Evolutionary conservation across 2,888 invertebrate species (phyloP).

Genomic region (Ditula angustiorana): DNA sequence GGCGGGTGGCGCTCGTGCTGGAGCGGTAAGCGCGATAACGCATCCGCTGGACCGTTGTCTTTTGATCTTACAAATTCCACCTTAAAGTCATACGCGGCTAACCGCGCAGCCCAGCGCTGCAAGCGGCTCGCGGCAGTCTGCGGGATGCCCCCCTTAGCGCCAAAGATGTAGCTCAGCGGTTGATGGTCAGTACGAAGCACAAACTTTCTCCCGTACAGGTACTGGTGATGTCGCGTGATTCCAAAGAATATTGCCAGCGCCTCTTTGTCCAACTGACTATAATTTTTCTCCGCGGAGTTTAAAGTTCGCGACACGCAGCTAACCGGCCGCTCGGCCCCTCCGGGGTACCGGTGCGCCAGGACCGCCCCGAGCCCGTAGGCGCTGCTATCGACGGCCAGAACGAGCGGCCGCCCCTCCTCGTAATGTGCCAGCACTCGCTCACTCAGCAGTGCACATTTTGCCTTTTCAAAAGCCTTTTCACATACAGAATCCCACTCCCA

Average conservation of each 20-base stretch:
- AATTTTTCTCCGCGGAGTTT: constrained; percentile 44
- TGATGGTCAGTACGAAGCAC: constrained; percentile 62
- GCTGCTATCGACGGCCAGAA: constrained; percentile 41
- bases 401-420: constrained; percentile 38
- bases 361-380: constrained; percentile 43
- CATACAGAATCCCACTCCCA: constrained; percentile 42
- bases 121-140: constrained; percentile 50
- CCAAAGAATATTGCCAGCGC: constrained; percentile 46
- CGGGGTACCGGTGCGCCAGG: constrained; percentile 41
- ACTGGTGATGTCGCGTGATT: constrained; percentile 46
- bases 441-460: constrained; percentile 41
- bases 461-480: constrained; percentile 37
- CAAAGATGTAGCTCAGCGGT: constrained; percentile 61
- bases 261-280: constrained; percentile 48
- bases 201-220: constrained; percentile 48
- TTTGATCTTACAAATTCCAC: constrained; percentile 42
- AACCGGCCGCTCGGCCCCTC: constrained; percentile 46
- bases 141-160: constrained; percentile 49
- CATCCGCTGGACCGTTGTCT: constrained; percentile 45
- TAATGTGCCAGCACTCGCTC: constrained; percentile 43
- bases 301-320: constrained; percentile 47
- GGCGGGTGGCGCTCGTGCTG: not conserved
- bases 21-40: constrained; percentile 43
- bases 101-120: constrained; percentile 51
- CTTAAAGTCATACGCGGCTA: constrained; percentile 54